Conservation (phyloP, 2,888 invertebrate genomes). For the Gari tellinella region DNA sequence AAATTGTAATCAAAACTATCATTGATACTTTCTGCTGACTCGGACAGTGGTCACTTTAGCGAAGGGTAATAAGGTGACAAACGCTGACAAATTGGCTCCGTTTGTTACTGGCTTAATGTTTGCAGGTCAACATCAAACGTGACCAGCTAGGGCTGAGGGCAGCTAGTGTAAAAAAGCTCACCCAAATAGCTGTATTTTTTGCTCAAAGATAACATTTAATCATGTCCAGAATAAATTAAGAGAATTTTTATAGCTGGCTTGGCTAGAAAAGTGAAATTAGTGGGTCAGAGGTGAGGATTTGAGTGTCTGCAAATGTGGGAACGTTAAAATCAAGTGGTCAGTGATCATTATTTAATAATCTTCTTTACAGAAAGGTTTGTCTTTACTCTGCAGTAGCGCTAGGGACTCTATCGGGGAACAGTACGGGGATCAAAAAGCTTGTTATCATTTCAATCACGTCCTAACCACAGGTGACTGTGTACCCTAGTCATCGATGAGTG, state of each 20-base stretch:
- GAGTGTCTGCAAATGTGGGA: constrained; percentile 51
- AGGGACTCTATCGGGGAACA: too few relatives aligned
- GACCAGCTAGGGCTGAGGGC: constrained; percentile 23
- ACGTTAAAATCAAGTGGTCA: constrained; percentile 42
- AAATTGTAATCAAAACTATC: too few relatives aligned
- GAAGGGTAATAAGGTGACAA: constrained; percentile 17
- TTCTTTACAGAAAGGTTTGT: constrained; percentile 17
- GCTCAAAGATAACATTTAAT: too few relatives aligned
- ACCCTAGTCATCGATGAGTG: background rate
- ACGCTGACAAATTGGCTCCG: constrained; percentile 49
- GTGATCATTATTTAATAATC: constrained; percentile 33
- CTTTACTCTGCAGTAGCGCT: too few relatives aligned
- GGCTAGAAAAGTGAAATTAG: too few relatives aligned
- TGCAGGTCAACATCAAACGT: constrained; percentile 56
- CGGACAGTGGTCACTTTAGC: too few relatives aligned
- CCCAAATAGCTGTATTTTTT: too few relatives aligned
- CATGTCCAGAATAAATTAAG: too few relatives aligned
- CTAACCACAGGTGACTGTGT: background rate
- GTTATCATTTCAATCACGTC: background rate
- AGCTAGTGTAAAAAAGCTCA: background rate
- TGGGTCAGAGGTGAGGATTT: constrained; percentile 24
- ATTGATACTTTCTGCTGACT: too few relatives aligned
- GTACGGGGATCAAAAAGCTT: background rate
- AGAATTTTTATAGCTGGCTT: too few relatives aligned
- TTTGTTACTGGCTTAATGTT: constrained; percentile 39